Percentiles rank a stretch among this genome's conserved stretches.
Evolutionary conservation across 2,888 invertebrate species (phyloP).

Genomic region (Ganaspis brasiliensis): DNA sequence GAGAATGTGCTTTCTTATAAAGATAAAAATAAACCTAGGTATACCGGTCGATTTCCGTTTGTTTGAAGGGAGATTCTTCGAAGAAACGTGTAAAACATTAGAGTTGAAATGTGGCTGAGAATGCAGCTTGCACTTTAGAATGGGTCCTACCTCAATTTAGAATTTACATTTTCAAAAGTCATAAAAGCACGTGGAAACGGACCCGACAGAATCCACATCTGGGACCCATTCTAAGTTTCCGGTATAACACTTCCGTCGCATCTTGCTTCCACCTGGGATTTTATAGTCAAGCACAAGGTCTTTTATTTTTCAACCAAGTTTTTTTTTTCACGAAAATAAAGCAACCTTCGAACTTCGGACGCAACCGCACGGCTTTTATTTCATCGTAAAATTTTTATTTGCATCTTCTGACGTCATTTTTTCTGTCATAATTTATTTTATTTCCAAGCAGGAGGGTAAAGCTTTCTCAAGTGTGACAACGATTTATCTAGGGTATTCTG

Average conservation of each 20-base stretch:
- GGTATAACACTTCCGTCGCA: slow-evolving; percentile 41
- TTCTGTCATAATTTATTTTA: too few species aligned
- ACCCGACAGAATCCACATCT: slow-evolving; percentile 31
- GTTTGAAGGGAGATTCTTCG: not conserved
- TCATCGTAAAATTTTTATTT: too few species aligned
- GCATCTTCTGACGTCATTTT: too few species aligned
- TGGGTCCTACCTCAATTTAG: slow-evolving; percentile 40
- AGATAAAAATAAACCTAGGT: too few species aligned
- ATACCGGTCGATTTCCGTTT: slow-evolving; percentile 3
- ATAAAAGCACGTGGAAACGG: slow-evolving; percentile 35
- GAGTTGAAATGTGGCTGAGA: not conserved
- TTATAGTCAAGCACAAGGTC: slow-evolving; percentile 1
- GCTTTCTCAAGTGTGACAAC: too few species aligned
- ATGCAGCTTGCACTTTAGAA: slow-evolving; percentile 7
- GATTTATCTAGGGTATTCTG: too few species aligned
- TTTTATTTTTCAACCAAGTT: slow-evolving; percentile 31
- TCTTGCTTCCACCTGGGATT: slow-evolving; percentile 42
- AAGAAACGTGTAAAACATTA: slow-evolving; percentile 14
- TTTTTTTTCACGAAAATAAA: not conserved
- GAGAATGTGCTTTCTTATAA: too few species aligned
- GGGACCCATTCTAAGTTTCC: slow-evolving; percentile 20
- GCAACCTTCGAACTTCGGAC: not conserved
- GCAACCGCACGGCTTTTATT: too few species aligned
- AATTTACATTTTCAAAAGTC: slow-evolving; percentile 32
- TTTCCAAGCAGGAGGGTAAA: too few species aligned